These are phyloP conservation scores for Scaptomyza caliginosa DNA, from an alignment of 2,888 invertebrate genomes.

Conservation along the genomic window DNA sequence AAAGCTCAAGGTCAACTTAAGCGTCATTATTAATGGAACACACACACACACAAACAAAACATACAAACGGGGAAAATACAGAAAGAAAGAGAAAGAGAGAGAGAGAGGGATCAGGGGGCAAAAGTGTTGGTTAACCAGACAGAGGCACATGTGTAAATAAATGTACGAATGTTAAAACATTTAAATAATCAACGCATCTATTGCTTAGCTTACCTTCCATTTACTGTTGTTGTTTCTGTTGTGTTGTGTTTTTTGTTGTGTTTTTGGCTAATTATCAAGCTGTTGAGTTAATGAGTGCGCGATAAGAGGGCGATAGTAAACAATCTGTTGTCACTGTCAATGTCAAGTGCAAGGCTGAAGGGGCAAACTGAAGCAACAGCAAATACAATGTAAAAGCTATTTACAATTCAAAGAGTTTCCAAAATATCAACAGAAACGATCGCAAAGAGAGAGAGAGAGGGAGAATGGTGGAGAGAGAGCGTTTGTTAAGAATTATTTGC, in stretches of 20 bases:
- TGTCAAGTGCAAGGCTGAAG: constrained; percentile 72
- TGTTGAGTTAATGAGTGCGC: constrained; percentile 40
- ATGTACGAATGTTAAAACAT: constrained; percentile 4
- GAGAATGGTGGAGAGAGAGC: not conserved
- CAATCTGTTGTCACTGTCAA: constrained; percentile 53
- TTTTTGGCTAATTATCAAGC: constrained; percentile 44
- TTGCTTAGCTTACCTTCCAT: constrained; percentile 1
- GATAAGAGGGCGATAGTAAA: constrained; percentile 50
- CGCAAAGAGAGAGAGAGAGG: not conserved
- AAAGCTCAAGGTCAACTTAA: constrained; percentile 77
- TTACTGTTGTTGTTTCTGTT: not conserved
- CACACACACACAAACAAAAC: constrained; percentile 8
- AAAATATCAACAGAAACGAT: constrained; percentile 4
- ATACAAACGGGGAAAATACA: not conserved
- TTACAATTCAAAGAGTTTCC: constrained; percentile 18
- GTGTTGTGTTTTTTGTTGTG: constrained; percentile 5
- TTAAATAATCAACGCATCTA: constrained; percentile 45
- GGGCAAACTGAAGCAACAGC: not conserved
- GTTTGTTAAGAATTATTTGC: constrained; percentile 51
- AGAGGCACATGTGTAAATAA: no score
- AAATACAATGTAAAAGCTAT: constrained; percentile 18
- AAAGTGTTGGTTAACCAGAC: no score
- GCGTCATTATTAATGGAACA: constrained; percentile 75
- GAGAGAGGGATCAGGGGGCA: not conserved
- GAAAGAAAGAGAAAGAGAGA: not conserved